These are phyloP conservation scores for Varanus komodoensis DNA, from an alignment of 2,113 vertebrate genomes.

Conservation along the genomic window DNA sequence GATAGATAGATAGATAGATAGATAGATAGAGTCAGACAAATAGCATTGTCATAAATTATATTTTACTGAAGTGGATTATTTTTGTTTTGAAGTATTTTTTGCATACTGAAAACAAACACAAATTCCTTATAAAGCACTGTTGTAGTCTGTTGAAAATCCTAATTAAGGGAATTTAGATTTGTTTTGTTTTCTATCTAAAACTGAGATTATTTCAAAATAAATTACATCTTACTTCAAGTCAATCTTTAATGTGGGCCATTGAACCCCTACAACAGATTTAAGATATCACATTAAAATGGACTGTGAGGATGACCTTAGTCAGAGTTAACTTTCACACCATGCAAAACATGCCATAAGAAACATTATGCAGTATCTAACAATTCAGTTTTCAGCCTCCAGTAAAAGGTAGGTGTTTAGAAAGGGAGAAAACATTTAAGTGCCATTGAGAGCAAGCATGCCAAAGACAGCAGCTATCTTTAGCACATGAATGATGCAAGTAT, in stretches of 20 bases:
- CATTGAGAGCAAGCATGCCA: conserved; percentile 74
- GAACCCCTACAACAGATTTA: background rate
- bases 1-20: no score
- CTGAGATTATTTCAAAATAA: background rate
- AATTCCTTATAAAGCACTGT: no score
- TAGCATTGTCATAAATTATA: no score
- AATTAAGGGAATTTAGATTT: background rate
- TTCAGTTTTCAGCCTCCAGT: conserved; percentile 18
- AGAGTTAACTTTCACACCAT: conserved; percentile 54
- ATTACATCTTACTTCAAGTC: background rate
- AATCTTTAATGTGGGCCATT: background rate
- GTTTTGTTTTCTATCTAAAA: background rate
- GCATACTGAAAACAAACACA: no score
- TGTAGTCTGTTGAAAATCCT: background rate
- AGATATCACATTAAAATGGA: background rate
- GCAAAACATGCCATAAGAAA: conserved; percentile 60
- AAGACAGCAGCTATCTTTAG: conserved; percentile 62
- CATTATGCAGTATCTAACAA: conserved; percentile 23
- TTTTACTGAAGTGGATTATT: no score
- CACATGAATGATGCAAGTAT: conserved; percentile 61
- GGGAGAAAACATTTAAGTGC: conserved; percentile 56
- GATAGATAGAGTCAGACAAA: no score
- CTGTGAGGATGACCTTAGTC: background rate
- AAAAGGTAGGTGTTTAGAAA: conserved; percentile 59
- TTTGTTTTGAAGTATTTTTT: no score